Conservation (phyloP, 2,797 vertebrate genomes). For the Chloroceryle amazona region DNA sequence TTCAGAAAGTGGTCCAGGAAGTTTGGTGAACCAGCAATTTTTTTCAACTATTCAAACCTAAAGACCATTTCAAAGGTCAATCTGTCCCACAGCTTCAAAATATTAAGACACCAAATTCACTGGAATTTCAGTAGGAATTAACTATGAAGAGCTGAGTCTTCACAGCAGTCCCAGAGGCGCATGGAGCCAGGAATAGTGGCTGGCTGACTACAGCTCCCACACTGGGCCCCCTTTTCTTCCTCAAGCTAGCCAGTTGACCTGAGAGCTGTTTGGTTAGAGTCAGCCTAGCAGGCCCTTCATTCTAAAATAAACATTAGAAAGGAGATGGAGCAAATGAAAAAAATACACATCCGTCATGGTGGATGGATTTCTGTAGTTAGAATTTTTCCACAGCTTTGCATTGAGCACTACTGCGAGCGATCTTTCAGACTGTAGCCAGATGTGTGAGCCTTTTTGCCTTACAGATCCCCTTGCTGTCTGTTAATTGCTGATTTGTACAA, state of each 20-base stretch:
- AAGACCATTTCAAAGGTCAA: background rate
- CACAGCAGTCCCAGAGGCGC: background rate
- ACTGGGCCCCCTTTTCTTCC: background rate
- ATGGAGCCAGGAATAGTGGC: accelerated
- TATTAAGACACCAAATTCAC: background rate
- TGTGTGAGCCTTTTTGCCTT: background rate
- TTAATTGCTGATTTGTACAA: background rate
- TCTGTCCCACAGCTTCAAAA: background rate
- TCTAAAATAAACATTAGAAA: background rate
- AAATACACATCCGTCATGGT: background rate
- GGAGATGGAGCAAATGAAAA: background rate
- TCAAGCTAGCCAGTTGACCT: background rate
- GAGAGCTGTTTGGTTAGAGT: background rate
- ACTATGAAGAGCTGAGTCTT: background rate
- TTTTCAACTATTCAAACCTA: background rate
- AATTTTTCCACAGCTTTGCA: background rate
- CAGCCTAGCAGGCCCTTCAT: background rate
- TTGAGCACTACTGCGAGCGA: accelerated
- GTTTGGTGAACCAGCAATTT: background rate
- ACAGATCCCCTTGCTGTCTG: background rate
- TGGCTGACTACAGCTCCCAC: background rate
- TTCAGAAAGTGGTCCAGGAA: background rate
- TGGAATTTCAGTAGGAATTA: background rate
- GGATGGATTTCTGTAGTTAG: background rate
- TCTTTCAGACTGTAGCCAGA: background rate